These are phyloP conservation scores for Seriola quinqueradiata DNA, from an alignment of 2,113 vertebrate species.

Conservation along the genomic window DNA sequence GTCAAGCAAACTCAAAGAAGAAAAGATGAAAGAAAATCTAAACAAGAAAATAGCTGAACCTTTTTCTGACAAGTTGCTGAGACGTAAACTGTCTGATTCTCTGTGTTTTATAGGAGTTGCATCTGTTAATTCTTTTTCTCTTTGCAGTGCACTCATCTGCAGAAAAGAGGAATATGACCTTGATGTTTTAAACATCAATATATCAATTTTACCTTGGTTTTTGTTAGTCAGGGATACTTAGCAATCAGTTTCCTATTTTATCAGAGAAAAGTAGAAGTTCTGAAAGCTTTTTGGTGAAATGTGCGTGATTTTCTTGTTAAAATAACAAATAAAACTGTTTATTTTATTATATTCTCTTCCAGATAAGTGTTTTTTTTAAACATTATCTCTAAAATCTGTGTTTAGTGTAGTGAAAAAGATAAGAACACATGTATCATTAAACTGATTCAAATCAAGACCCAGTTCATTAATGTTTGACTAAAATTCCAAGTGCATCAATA, in stretches of 20 bases:
- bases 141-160: background rate
- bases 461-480: background rate
- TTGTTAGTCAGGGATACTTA: background rate
- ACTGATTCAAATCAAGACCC: background rate
- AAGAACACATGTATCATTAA: background rate
- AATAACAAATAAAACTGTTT: no score
- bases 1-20: constrained; percentile 44
- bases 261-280: background rate
- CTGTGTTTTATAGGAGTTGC: constrained; percentile 24
- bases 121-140: constrained; percentile 10
- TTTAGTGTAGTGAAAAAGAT: background rate
- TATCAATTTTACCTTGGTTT: background rate
- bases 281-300: background rate
- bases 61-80: constrained; percentile 27
- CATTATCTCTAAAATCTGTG: no score
- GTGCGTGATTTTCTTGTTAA: background rate
- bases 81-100: constrained; percentile 8
- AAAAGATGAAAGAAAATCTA: constrained; percentile 43
- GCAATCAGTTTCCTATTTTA: background rate
- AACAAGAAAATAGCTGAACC: constrained; percentile 32
- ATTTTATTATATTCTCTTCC: no score
- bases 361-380: no score
- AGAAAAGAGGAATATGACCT: background rate
- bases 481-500: background rate
- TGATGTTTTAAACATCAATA: background rate